A percentile compares a stretch with the other conserved stretches of the same genome.
phyloP scores from a whole-genome alignment of 2,888 invertebrate genomes.

The Lottia scabra region DNA sequence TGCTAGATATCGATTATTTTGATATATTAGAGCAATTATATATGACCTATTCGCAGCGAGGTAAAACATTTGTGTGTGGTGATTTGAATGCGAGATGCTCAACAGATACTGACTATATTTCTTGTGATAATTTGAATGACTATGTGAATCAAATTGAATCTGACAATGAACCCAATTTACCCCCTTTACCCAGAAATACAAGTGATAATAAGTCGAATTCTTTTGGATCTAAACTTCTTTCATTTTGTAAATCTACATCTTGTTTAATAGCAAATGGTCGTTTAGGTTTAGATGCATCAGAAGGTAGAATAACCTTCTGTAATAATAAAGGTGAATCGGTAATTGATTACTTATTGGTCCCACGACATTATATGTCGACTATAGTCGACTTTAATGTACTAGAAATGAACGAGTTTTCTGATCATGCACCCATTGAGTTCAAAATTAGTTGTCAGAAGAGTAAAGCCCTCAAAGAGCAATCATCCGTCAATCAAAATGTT shows the following conservation, averaged over 20 bases:
- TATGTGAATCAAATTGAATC: background rate
- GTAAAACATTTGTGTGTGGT: background rate
- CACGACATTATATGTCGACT: background rate
- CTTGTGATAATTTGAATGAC: conserved; percentile 3
- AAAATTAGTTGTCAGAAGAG: background rate
- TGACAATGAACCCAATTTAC: too few relatives aligned
- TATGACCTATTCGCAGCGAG: background rate
- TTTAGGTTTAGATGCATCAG: background rate
- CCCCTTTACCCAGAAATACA: too few relatives aligned
- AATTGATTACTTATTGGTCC: conserved; percentile 1
- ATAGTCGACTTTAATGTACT: conserved; percentile 2
- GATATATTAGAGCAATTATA: conserved; percentile 1
- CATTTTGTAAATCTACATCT: background rate
- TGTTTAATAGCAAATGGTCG: conserved; percentile 8
- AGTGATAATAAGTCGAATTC: background rate
- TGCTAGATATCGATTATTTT: conserved; percentile 1
- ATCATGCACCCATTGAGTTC: background rate
- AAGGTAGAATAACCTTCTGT: background rate
- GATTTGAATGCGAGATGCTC: conserved; percentile 3
- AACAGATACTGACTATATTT: background rate
- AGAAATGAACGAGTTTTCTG: background rate
- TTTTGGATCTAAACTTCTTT: background rate
- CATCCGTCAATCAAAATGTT: too few relatives aligned
- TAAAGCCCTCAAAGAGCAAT: background rate
- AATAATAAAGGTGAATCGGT: background rate